Evolutionary conservation across 2,113 vertebrate genomes (phyloP).

Genomic region (Nanorana parkeri): DNA sequence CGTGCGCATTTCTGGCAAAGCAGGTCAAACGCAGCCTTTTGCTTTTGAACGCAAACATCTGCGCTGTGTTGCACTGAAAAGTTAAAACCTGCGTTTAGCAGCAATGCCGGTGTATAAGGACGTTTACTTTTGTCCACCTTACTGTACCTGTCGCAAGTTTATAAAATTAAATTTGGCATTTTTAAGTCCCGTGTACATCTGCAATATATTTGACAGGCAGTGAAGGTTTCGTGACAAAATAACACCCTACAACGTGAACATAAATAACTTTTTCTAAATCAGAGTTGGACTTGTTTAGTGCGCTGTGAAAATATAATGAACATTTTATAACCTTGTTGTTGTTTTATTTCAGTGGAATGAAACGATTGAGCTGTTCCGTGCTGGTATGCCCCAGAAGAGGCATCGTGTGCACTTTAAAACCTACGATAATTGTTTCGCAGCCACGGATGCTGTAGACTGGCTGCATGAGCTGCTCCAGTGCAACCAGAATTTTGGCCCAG

Average conservation of each 20-base stretch:
- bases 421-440: slow-evolving; percentile 81
- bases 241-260: no score
- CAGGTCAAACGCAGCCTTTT: no score
- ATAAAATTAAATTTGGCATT: no score
- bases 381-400: slow-evolving; percentile 78
- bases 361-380: slow-evolving; percentile 81
- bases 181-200: no score
- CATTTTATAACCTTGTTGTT: background rate
- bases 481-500: slow-evolving; percentile 85
- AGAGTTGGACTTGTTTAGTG: no score
- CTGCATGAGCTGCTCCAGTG: slow-evolving; percentile 76
- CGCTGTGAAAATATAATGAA: background rate
- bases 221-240: no score
- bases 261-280: no score
- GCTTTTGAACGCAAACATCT: no score
- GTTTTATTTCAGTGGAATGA: slow-evolving; percentile 81
- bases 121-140: background rate
- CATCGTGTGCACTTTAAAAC: slow-evolving; percentile 84
- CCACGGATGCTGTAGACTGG: slow-evolving; percentile 79
- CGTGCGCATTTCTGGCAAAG: no score
- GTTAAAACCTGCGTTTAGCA: background rate
- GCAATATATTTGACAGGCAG: no score
- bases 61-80: no score
- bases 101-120: background rate
- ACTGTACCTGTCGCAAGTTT: no score